Evolutionary conservation across 2,797 vertebrate genomes (phyloP).

Genomic region (Alfaro cultratus): DNA sequence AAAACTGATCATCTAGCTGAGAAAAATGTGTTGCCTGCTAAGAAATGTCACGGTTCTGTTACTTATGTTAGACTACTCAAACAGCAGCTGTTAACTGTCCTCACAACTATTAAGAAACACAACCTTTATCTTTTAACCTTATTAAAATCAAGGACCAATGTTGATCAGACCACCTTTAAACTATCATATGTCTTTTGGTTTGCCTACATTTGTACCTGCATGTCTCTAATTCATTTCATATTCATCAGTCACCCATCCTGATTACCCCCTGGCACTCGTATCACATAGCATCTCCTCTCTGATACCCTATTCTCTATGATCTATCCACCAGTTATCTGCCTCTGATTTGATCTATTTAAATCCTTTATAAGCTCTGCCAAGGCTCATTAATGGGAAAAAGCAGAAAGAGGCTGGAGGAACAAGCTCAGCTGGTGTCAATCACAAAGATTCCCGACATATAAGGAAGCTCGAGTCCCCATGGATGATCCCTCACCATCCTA

Average conservation of each 20-base stretch:
- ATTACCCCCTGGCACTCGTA: constrained; percentile 42
- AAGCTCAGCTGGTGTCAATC: constrained; percentile 61
- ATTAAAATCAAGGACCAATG: constrained; percentile 16
- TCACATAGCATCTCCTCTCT: constrained; percentile 44
- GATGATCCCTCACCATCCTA: constrained; percentile 33
- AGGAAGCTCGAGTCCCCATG: constrained; percentile 43
- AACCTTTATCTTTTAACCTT: constrained; percentile 34
- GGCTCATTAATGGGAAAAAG: constrained; percentile 54
- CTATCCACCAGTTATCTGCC: constrained; percentile 41
- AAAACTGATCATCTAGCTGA: background rate
- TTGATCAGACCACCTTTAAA: constrained; percentile 15
- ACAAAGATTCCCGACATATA: constrained; percentile 58
- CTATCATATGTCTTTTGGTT: background rate
- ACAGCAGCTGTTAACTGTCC: constrained; percentile 44
- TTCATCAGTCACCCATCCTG: constrained; percentile 38
- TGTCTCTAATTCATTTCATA: constrained; percentile 35
- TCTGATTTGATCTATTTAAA: constrained; percentile 69
- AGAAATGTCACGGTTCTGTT: background rate
- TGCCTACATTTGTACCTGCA: background rate
- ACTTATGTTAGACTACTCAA: constrained; percentile 26
- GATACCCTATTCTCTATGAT: constrained; percentile 61
- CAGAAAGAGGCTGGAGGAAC: constrained; percentile 40
- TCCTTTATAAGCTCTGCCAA: constrained; percentile 56
- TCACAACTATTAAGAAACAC: constrained; percentile 30
- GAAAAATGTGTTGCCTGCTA: background rate